These are phyloP conservation scores for Keiferia lycopersicella DNA, from an alignment of 2,888 invertebrate genomes.

Conservation along the genomic window DNA sequence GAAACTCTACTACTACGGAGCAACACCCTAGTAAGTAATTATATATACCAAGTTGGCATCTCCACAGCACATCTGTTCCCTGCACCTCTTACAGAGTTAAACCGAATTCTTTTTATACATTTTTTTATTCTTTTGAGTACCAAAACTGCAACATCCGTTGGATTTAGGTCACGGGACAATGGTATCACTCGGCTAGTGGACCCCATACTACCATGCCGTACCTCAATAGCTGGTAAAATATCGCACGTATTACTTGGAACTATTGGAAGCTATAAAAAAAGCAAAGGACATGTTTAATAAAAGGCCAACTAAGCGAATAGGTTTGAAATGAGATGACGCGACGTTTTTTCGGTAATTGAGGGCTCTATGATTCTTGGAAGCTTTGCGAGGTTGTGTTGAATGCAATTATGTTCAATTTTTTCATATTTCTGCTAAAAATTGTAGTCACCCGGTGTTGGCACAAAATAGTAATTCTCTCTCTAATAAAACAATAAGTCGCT, in stretches of 20 bases:
- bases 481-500: too few species aligned
- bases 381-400: not conserved
- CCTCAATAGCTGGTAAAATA: constrained; percentile 36
- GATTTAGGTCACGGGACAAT: constrained; percentile 76
- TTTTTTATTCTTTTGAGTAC: constrained; percentile 53
- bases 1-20: too few species aligned
- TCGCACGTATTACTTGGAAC: constrained; percentile 26
- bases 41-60: constrained; percentile 26
- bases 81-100: constrained; percentile 56
- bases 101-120: constrained; percentile 63
- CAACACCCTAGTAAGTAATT: not conserved
- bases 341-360: constrained; percentile 13
- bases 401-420: too few species aligned
- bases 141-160: constrained; percentile 66
- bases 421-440: too few species aligned
- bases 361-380: constrained; percentile 10
- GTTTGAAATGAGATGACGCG: constrained; percentile 5
- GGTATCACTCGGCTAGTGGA: constrained; percentile 40
- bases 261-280: not conserved
- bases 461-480: too few species aligned
- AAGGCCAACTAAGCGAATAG: constrained; percentile 13
- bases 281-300: constrained; percentile 12
- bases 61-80: constrained; percentile 43
- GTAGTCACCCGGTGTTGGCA: too few species aligned
- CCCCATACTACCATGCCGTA: not conserved